Conservation (phyloP, 2,113 vertebrate species). For the Leucoraja erinaceus region DNA sequence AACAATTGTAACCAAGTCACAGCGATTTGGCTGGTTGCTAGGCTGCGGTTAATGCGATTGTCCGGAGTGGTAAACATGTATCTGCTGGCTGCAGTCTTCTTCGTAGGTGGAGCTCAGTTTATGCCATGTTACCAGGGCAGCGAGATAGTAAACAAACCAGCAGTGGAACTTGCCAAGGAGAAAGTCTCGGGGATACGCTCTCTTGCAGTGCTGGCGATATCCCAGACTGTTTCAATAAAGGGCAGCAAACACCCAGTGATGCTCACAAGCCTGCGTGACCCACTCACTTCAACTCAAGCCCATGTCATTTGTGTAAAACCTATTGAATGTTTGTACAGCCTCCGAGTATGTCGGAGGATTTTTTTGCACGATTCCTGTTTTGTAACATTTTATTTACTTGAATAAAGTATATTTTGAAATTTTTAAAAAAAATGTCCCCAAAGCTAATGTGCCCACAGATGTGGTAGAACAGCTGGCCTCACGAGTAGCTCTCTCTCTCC, state of each 20-base stretch:
- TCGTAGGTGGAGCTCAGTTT: neutral
- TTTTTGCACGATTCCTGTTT: too few species aligned
- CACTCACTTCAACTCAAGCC: neutral
- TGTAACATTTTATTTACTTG: too few species aligned
- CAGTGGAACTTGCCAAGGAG: neutral
- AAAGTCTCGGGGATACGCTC: too few species aligned
- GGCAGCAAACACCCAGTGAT: neutral
- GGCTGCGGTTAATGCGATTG: neutral
- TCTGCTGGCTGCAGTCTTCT: neutral
- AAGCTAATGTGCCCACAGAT: neutral
- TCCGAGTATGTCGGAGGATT: too few species aligned
- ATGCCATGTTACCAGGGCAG: neutral
- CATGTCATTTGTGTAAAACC: too few species aligned
- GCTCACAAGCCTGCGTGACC: too few species aligned
- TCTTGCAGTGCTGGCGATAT: neutral
- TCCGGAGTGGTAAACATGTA: neutral
- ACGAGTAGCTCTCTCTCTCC: neutral
- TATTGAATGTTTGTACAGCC: too few species aligned
- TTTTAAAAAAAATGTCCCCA: neutral
- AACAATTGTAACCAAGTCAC: neutral
- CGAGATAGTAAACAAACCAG: neutral
- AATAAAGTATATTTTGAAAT: too few species aligned
- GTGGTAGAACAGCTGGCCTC: neutral
- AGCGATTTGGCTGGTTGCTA: constrained; percentile 5
- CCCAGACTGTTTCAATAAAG: neutral